Evolutionary conservation across 2,113 vertebrate species (phyloP).

Genomic region (Muntiacus muntjak): DNA sequence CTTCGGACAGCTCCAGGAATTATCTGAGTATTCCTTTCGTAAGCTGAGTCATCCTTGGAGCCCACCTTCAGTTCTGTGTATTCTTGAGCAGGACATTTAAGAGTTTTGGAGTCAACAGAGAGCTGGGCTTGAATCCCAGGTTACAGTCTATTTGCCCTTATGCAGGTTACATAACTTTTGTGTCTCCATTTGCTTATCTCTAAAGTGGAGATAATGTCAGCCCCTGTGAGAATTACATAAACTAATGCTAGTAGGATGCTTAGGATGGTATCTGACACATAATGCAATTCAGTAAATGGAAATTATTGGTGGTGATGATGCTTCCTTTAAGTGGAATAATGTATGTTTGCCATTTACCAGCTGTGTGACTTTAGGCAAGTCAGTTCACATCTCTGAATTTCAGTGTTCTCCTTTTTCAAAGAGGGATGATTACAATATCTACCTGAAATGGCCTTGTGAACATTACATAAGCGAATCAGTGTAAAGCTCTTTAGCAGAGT

Average conservation of each 20-base stretch:
- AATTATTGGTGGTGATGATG: neutral
- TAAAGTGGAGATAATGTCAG: neutral
- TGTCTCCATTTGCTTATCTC: neutral
- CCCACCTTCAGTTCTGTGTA: neutral
- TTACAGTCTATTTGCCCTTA: neutral
- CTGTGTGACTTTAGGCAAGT: neutral
- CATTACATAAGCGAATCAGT: neutral
- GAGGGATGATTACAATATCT: neutral
- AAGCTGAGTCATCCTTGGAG: neutral
- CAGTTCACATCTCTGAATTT: neutral
- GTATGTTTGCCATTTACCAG: neutral
- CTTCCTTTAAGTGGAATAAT: neutral
- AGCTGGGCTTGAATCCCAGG: neutral
- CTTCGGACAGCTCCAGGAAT: neutral
- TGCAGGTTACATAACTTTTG: neutral
- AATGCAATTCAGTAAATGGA: neutral
- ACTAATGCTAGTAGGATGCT: neutral
- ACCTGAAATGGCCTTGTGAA: neutral
- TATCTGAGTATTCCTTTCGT: neutral
- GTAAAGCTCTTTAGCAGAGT: neutral
- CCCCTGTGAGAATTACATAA: neutral
- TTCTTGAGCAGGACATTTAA: neutral
- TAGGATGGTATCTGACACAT: neutral
- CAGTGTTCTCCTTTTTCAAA: neutral
- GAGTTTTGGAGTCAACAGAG: neutral